A percentile compares a stretch with the other conserved stretches of the same genome.
Conservation (phyloP, 2,113 vertebrate species). For the Synodontis membranacea region DNA sequence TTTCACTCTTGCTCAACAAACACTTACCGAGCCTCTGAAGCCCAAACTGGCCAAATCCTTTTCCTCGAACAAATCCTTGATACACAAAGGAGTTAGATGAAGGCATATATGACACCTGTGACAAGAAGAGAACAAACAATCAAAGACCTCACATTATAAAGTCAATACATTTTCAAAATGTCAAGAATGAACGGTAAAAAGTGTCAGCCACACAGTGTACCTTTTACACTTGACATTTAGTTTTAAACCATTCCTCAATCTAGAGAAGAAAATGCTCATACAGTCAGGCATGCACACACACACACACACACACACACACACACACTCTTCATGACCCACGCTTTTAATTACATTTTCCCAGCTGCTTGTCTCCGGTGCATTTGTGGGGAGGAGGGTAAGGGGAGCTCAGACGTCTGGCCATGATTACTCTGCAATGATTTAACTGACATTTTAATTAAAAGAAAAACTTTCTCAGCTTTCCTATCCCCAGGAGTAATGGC, state of each 20-base stretch:
- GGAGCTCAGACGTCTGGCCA: conserved; percentile 61
- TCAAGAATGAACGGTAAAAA: conserved; percentile 67
- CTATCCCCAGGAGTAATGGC: conserved; percentile 69
- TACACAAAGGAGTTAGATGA: conserved; percentile 92
- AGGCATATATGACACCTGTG: conserved; percentile 89
- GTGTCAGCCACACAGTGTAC: conserved; percentile 59
- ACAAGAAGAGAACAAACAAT: conserved; percentile 57
- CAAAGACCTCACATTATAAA: conserved; percentile 61
- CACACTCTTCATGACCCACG: conserved; percentile 43
- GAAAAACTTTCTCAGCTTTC: conserved; percentile 69
- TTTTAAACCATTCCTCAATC: conserved; percentile 56
- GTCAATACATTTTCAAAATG: conserved; percentile 65
- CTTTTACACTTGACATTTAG: conserved; percentile 69
- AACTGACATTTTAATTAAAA: conserved; percentile 81
- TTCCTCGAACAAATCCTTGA: conserved; percentile 94
- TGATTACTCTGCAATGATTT: conserved; percentile 78
- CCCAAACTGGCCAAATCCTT: conserved; percentile 97
- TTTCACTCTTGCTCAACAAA: not conserved
- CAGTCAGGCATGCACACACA: conserved; percentile 14
- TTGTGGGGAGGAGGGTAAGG: conserved; percentile 33
- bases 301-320: conserved; percentile 29
- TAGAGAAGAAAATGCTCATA: conserved; percentile 40
- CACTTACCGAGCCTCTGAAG: conserved; percentile 92
- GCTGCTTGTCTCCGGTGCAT: conserved; percentile 53
- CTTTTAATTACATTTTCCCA: conserved; percentile 66